phyloP scores from a whole-genome alignment of 2,888 invertebrate genomes.

The Cybosia mesomella region DNA sequence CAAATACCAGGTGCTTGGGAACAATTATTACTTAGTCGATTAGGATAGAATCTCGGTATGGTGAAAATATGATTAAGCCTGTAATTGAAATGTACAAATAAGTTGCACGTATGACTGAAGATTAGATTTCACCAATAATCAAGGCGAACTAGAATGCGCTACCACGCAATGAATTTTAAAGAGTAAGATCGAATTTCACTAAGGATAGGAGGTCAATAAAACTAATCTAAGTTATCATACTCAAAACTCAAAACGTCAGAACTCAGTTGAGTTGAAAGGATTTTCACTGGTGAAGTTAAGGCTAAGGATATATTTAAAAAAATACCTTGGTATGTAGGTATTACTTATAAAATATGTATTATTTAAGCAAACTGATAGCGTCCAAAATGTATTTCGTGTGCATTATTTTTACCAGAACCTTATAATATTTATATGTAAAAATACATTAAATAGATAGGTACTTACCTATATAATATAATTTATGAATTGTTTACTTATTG shows the following conservation, averaged over 20 bases:
- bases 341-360: neutral
- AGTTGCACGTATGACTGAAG: conserved; percentile 3
- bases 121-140: neutral
- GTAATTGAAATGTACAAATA: conserved; percentile 37
- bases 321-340: neutral
- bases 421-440: conserved; percentile 2
- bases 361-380: conserved; percentile 7
- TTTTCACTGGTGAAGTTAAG: neutral
- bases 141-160: neutral
- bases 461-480: too few relatives aligned
- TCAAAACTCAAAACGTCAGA: neutral
- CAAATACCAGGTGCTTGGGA: conserved; percentile 61
- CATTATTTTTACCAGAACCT: conserved; percentile 15
- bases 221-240: neutral
- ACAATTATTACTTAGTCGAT: conserved; percentile 39
- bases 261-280: neutral
- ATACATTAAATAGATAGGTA: too few relatives aligned
- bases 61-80: conserved; percentile 13
- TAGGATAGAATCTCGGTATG: conserved; percentile 43
- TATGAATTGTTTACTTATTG: conserved; percentile 17
- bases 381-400: conserved; percentile 13
- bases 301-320: neutral
- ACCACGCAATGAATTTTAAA: neutral
- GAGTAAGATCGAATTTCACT: neutral
- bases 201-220: neutral